Base-by-base conservation (phyloP, 2,797 vertebrate genomes). In the Setipinna tenuifilis region DNA sequence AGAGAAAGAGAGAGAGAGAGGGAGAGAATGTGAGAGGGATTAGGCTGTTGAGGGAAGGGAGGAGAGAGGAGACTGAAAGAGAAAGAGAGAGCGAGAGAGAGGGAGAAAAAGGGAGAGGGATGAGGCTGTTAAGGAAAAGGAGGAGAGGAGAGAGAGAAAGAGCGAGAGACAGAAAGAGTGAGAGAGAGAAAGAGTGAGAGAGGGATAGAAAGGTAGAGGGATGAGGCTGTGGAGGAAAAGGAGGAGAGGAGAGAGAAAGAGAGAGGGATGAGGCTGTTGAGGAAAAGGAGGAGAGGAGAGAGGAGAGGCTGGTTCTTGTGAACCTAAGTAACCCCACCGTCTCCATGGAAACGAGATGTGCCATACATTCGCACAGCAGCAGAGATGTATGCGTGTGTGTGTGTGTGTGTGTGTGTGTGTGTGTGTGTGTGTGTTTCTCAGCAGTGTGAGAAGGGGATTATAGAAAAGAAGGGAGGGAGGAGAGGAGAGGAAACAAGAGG, bases 271-370 rank as follows among this genome's bases (percentile, higher is more conserved):
- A n/a, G 62, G 28, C 23, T 12, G 23, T 25, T 25, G 62, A 65
- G 62, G 23, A 9, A 65, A 65, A 65, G 23, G 62, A 65, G 62
- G 62, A 41, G 62, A 58, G 11, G 62, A 65, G 62, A 65, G 4
- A 31, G 31, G 68, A 75, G 28, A 31, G 68, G 16, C 68, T 35
- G 68, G 68, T 44, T 58, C 68, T 75, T 6, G 28, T 75, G 68
- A 75, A 75, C 68, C 31, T 5, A 16, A 75, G 68, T 75, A 75
- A 48, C 58, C 85, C 57, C 46, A 21, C 84, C 65, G 87, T 91
- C 25, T 82, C 88, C 88, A 89, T 88, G 86, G 88, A 28, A 90
- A 90, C 90, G 83, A 80, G 82, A 86, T 82, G 83, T 85, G 81
- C 62, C 54, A 80, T 28, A 61, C 28, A 25, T 84, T 78, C 44